Base-by-base conservation (phyloP, 1,140 invertebrate genomes). In the Colletes gigas region DNA sequence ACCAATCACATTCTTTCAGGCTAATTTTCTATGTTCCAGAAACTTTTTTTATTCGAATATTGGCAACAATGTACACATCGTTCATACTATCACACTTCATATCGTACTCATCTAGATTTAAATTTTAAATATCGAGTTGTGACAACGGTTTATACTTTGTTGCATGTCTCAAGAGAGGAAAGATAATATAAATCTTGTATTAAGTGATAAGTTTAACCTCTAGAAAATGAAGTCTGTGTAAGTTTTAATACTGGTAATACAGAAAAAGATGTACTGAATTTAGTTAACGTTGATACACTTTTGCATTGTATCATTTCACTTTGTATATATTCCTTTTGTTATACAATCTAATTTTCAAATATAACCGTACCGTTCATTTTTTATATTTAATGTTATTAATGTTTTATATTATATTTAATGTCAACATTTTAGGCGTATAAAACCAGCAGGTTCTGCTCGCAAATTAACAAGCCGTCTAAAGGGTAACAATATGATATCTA, bases 391-490 rank as follows among this genome's bases (percentile, higher is more conserved):
- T n/a, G n/a, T n/a, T n/a, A n/a, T n/a, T n/a, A n/a, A n/a, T n/a
- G n/a, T 50, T 12, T 54, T 15, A 21, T 59, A 10, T 9, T 3
- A 68, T 9, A 5, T 39, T 66, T 78, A 30, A 52, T 73, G 7
- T 81, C 54, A 72, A 52, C 7, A 68, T 90, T 91, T 41, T 59
- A 93, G 93, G 74, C 91, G 92, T 17, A 70, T 83, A 44, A 93
- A 92, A 77, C 80, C 89, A 21, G 88, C 91, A 63, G 54, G 85
- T 10, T 91, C 91, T 9, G 88, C 91, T 12, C 84, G 88, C 54
- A 93, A 92, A 47, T 87, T 88, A 15, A 12, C 66, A 12, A 78
- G 30, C 12, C 84, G 90, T 47, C 77, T 87, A 0, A 90, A 86
- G 47, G 85, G 84, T 41, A 89, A 87, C 14, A 89, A 90, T 52